phyloP scores from a whole-genome alignment of 2,113 vertebrate genomes.

The Tachycineta bicolor region DNA sequence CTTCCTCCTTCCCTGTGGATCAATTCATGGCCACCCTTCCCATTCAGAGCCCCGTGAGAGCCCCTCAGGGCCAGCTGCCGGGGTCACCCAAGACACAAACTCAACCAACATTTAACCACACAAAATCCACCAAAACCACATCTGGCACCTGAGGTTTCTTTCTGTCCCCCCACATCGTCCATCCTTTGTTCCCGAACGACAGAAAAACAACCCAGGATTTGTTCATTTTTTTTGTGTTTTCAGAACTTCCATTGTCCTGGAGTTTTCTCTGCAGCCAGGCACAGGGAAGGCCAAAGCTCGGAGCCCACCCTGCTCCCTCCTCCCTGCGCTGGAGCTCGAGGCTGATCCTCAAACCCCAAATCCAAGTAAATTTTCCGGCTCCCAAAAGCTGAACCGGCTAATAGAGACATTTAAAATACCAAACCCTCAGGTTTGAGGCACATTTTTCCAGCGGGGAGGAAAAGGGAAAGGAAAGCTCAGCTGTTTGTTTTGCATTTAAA shows the following conservation, averaged over 20 bases:
- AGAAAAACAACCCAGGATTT: not conserved
- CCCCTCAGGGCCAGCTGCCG: accelerated
- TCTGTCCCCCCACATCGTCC: not conserved
- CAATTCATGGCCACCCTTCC: not conserved
- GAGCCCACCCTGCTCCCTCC: not conserved
- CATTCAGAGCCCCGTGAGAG: accelerated
- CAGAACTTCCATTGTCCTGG: not conserved
- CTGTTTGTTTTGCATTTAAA: constrained; percentile 1
- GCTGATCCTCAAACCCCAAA: not conserved
- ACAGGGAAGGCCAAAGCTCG: not conserved
- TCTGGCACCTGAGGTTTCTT: not conserved
- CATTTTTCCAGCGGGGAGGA: not conserved
- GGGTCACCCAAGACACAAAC: not conserved
- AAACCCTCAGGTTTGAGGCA: not conserved
- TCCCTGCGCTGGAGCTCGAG: not conserved
- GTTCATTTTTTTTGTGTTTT: not conserved
- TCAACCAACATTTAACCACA: not conserved
- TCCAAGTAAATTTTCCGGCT: accelerated
- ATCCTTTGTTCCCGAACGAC: not conserved
- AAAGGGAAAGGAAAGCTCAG: not conserved
- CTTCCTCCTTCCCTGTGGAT: not conserved
- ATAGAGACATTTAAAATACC: not conserved
- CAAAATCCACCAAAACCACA: not conserved
- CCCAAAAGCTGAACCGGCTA: not conserved
- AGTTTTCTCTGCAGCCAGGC: not conserved